A percentile compares a stretch with the other conserved stretches of the same genome.
These are phyloP conservation scores for Microplitis demolitor DNA, from an alignment of 1,140 invertebrate genomes.

Conservation along the genomic window DNA sequence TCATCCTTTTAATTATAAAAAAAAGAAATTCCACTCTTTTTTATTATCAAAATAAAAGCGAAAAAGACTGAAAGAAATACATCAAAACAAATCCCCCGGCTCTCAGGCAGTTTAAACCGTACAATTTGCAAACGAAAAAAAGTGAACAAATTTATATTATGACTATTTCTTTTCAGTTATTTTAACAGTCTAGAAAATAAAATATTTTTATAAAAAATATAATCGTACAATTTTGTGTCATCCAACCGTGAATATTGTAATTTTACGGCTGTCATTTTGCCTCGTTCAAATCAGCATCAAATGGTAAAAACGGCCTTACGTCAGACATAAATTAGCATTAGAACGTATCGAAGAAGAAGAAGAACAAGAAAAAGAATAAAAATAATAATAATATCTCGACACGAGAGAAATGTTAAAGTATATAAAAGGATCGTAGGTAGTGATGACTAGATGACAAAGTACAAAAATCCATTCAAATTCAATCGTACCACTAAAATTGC, in stretches of 20 bases:
- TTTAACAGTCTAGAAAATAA: neutral
- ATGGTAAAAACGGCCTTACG: constrained; percentile 10
- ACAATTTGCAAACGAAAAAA: too few species aligned
- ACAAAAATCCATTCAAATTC: too few species aligned
- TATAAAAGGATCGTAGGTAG: too few species aligned
- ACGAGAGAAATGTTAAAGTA: neutral
- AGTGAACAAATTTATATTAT: neutral
- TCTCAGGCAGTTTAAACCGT: too few species aligned
- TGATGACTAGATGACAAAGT: too few species aligned
- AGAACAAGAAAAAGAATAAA: constrained; percentile 2
- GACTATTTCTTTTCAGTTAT: neutral
- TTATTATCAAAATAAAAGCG: too few species aligned
- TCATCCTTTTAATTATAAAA: too few species aligned
- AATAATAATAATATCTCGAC: neutral
- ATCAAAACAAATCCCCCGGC: too few species aligned
- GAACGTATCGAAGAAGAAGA: neutral
- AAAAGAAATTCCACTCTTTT: too few species aligned
- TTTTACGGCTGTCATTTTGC: constrained; percentile 11
- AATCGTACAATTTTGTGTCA: neutral
- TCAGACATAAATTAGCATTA: constrained; percentile 21
- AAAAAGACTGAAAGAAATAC: too few species aligned
- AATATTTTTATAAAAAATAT: neutral
- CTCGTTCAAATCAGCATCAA: constrained; percentile 20
- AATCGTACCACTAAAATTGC: too few species aligned
- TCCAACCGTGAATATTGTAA: constrained; percentile 10